Evolutionary conservation across 2,113 vertebrate genomes (phyloP).

Genomic region (Myotis brandtii): DNA sequence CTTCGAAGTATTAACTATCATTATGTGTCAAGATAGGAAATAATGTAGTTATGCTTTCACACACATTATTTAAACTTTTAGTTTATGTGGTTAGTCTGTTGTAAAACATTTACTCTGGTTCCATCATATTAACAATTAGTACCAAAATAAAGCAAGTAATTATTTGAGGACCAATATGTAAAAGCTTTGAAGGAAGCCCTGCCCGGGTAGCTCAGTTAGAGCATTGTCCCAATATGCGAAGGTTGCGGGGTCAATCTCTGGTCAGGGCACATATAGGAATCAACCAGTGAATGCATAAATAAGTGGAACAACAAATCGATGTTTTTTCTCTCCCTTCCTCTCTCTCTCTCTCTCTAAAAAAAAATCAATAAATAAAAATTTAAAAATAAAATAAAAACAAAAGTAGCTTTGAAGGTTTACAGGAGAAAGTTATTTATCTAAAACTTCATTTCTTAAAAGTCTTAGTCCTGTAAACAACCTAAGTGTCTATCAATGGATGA

Average conservation of each 20-base stretch:
- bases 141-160: constrained; percentile 43
- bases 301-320: too few relatives aligned
- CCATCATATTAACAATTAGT: neutral
- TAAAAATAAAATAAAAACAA: neutral
- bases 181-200: neutral
- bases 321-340: too few relatives aligned
- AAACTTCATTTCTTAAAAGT: constrained; percentile 29
- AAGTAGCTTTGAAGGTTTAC: neutral
- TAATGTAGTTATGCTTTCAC: neutral
- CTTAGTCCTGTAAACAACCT: neutral
- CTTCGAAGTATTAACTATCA: constrained; percentile 9
- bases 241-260: too few relatives aligned
- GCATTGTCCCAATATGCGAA: too few relatives aligned
- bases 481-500: neutral
- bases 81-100: neutral
- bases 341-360: too few relatives aligned
- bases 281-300: too few relatives aligned
- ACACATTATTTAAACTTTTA: constrained; percentile 25
- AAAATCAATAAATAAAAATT: too few relatives aligned
- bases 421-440: constrained; percentile 7
- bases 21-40: neutral
- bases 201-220: too few relatives aligned
- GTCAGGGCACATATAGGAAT: too few relatives aligned
- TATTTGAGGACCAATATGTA: neutral
- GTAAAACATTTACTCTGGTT: neutral